phyloP scores from a whole-genome alignment of 2,888 invertebrate species.

The Ophion obscuratus region DNA sequence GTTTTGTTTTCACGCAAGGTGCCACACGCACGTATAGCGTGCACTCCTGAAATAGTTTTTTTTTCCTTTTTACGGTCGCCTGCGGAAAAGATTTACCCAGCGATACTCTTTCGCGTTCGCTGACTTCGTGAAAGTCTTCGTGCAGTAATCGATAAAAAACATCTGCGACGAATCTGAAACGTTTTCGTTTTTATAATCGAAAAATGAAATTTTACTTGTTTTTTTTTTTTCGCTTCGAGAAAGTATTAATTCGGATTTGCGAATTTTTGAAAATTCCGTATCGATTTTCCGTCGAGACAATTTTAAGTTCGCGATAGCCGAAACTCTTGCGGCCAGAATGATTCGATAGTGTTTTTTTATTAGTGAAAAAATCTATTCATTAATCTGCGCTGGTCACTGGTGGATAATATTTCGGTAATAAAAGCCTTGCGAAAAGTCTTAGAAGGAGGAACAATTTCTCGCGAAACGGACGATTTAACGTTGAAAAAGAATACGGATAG shows the following conservation, averaged over 20 bases:
- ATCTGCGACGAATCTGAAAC: not conserved
- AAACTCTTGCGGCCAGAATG: not conserved
- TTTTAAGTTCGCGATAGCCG: not conserved
- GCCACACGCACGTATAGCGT: too few relatives aligned
- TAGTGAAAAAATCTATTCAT: not conserved
- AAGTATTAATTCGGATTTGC: too few relatives aligned
- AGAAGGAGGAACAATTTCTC: too few relatives aligned
- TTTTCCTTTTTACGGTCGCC: too few relatives aligned
- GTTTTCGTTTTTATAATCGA: not conserved
- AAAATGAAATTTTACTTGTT: not conserved
- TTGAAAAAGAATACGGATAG: not conserved
- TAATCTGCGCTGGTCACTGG: not conserved
- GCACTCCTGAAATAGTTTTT: too few relatives aligned
- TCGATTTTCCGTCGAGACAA: not conserved
- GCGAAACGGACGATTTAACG: too few relatives aligned
- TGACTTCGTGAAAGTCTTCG: not conserved
- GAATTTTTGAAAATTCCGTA: too few relatives aligned
- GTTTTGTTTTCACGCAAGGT: too few relatives aligned
- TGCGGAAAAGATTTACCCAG: too few relatives aligned
- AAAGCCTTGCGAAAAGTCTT: not conserved
- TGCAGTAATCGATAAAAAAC: conserved; percentile 16
- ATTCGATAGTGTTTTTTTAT: not conserved
- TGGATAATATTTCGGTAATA: not conserved
- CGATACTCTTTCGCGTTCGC: not conserved
- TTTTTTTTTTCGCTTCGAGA: not conserved